Evolutionary conservation across 2,113 vertebrate genomes (phyloP).

Genomic region (Okapia johnstoni): DNA sequence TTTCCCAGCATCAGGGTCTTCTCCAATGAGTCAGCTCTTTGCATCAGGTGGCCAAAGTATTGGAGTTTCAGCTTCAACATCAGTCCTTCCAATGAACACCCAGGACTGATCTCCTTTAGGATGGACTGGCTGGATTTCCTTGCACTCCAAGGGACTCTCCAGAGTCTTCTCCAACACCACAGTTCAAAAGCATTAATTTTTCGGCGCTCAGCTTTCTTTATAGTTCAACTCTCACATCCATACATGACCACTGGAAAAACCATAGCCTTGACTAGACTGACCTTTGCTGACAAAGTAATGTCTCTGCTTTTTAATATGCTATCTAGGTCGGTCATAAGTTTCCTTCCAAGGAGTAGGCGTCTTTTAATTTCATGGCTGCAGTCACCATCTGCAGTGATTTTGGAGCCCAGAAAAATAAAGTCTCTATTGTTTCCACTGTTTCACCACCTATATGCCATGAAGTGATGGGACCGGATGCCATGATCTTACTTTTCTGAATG

Average conservation of each 20-base stretch:
- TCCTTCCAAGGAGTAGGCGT: neutral
- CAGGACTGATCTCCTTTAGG: neutral
- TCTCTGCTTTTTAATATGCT: neutral
- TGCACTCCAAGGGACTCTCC: neutral
- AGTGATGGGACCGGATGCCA: neutral
- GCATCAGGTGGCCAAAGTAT: neutral
- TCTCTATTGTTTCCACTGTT: neutral
- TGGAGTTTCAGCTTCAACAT: neutral
- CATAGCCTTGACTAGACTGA: neutral
- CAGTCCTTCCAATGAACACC: neutral
- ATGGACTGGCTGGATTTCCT: neutral
- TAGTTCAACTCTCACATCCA: neutral
- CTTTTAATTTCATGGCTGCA: neutral
- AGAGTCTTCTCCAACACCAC: neutral
- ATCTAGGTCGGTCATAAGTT: neutral
- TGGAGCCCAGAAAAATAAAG: neutral
- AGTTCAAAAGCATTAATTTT: neutral
- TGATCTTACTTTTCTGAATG: neutral
- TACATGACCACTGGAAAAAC: neutral
- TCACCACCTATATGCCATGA: neutral
- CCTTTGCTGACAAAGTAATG: neutral
- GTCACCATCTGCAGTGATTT: neutral
- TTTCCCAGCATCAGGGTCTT: neutral
- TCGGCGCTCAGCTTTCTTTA: rapidly evolving
- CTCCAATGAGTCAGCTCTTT: neutral